Evolutionary conservation across 2,797 vertebrate genomes (phyloP), one percentile per base, ranked within the genome.

Genomic region (Diplodus sargus): DNA sequence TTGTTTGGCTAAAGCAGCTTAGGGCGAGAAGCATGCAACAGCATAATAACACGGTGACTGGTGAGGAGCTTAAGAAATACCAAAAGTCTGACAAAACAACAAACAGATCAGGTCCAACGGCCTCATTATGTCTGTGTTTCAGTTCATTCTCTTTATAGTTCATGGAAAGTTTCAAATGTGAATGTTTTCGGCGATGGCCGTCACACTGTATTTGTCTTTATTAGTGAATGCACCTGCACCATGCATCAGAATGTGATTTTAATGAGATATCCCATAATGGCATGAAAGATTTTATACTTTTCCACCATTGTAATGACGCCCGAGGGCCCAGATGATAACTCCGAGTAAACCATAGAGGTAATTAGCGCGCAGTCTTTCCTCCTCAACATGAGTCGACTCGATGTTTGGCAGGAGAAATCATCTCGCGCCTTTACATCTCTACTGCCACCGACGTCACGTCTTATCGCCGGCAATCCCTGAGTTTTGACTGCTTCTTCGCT

Each of bases 1-100:
- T 94, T 94, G 88, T 90, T 91, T 91, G 91, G 89, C 87, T 85
- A 95, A 95, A 95, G 93, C 92, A 85, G 92, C 93, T 95, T 95
- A 94, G 70, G 83, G 79, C 87, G 48, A 86, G 92, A 89, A 88
- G 89, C 90, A 83, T 92, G 92, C 86, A 85, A 77, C 83, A 82
- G 90, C 77, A 68, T 85, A 92, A 91, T 87, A 93, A 83, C 81
- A 85, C 84, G 74, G 81, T 86, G 89, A 90, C 84, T 91, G 80
- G 68, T 88, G 90, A 87, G 84, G 68, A 78, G 90, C 85, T 94
- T 93, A 93, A 86, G 90, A 91, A 91, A 93, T 88, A 91, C 89
- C 90, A 91, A 86, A 90, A 90, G 87, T 90, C 85, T 93, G 90
- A 93, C 88, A 91, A 86, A 88, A 90, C 85, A 90, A 89, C 84